Evolutionary conservation across 1,140 invertebrate genomes (phyloP).

Genomic region (Drosophila paulistorum): DNA sequence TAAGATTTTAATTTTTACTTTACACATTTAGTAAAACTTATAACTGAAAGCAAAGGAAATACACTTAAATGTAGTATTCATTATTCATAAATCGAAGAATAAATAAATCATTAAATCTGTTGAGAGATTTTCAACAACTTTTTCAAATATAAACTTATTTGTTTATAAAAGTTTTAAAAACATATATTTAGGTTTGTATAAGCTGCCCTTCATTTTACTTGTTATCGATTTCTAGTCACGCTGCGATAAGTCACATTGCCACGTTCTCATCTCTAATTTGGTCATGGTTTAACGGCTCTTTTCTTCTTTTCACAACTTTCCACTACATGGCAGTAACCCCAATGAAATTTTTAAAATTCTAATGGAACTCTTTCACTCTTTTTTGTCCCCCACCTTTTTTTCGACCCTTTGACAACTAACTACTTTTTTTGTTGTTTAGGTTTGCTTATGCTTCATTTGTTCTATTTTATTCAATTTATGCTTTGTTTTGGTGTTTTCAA

Average conservation of each 20-base stretch:
- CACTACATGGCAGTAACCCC: background rate
- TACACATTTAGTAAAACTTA: too few species aligned
- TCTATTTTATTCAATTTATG: slow-evolving; percentile 45
- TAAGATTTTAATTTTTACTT: too few species aligned
- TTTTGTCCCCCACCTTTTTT: background rate
- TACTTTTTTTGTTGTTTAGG: slow-evolving; percentile 33
- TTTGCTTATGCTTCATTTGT: slow-evolving; percentile 52
- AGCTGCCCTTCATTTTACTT: too few species aligned
- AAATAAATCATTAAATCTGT: too few species aligned
- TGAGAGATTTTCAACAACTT: too few species aligned
- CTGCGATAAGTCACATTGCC: background rate
- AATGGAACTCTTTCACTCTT: background rate
- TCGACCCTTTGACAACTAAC: slow-evolving; percentile 18
- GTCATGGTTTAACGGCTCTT: slow-evolving; percentile 11
- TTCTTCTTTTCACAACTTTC: background rate
- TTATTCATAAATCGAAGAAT: too few species aligned
- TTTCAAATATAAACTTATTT: too few species aligned
- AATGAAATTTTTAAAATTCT: background rate
- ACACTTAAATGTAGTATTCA: too few species aligned
- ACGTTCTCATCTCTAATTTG: background rate
- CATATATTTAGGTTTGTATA: too few species aligned
- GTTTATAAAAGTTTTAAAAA: too few species aligned
- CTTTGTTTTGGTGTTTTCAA: slow-evolving; percentile 3
- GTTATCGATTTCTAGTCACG: background rate
- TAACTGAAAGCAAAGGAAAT: too few species aligned